Evolutionary conservation across 2,888 invertebrate genomes (phyloP).

Genomic region (Lochmaea crataegi): DNA sequence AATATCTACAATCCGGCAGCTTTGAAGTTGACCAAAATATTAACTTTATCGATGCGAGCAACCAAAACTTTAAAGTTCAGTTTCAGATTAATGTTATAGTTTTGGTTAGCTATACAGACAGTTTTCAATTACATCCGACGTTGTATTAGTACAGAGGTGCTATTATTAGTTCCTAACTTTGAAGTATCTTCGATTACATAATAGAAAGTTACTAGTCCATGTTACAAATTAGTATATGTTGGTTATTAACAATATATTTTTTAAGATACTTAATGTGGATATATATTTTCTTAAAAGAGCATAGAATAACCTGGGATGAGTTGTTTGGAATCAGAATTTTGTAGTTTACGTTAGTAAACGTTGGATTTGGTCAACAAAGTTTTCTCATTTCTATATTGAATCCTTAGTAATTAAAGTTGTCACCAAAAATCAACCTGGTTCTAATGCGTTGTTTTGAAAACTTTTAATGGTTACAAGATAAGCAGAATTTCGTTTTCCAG

Average conservation of each 20-base stretch:
- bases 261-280: neutral
- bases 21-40: constrained; percentile 10
- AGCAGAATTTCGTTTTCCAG: too few relatives aligned
- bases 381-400: too few relatives aligned
- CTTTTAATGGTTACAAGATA: too few relatives aligned
- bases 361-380: too few relatives aligned
- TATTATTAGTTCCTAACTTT: constrained; percentile 19
- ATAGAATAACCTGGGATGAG: too few relatives aligned
- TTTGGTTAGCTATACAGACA: constrained; percentile 22
- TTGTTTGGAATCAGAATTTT: too few relatives aligned
- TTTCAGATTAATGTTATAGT: constrained; percentile 21
- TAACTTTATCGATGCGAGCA: constrained; percentile 1
- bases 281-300: too few relatives aligned
- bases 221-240: constrained; percentile 6
- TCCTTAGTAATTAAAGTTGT: too few relatives aligned
- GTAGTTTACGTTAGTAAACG: too few relatives aligned
- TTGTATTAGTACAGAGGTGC: constrained; percentile 12
- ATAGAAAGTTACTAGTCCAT: neutral
- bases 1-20: neutral
- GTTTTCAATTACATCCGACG: constrained; percentile 19
- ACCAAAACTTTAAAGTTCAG: constrained; percentile 12
- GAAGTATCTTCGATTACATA: constrained; percentile 12
- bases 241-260: neutral
- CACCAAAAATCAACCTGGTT: too few relatives aligned
- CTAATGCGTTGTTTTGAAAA: too few relatives aligned